Evolutionary conservation across 2,113 vertebrate species (phyloP), one percentile per base, ranked within the genome.

Genomic region (Elanus axillaris): DNA sequence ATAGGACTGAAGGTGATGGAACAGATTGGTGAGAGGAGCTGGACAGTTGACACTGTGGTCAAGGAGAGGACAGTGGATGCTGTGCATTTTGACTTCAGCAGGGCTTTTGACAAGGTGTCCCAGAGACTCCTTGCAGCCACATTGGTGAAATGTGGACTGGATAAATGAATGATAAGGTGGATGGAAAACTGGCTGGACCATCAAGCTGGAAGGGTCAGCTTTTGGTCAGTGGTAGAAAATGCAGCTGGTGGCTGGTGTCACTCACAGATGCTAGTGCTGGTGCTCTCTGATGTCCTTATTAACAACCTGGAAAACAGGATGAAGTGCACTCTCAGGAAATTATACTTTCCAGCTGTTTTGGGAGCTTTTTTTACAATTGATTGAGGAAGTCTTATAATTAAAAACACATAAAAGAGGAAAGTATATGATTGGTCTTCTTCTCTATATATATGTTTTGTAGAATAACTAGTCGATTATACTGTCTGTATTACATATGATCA

Each of bases 101-200:
- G 12, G 32, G 15, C 26, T 86, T 74, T n/a, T 62, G 32, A n/a
- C 31, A 75, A 21, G 62, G 15, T 7, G 29, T 32, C 47, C 68
- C 31, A 64, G 31, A 64, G 63, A 11, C 6, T 45, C 13, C 36
- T 25, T 64, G n/a, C 29, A 81, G 64, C 27, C 48, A 27, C 8
- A 0, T 0, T 55, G 71, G 29, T 32, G n/a, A 72, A 40, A 55
- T 7, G 4, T 0, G 3, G 62, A 10, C 32, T 26, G 56, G 47
- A 18, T 6, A 23, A 77, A 26, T 2, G 32, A 32, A 26, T 38
- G 9, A 22, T 16, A 53, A 38, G 2, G 6, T 13, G 21, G 25
- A 47, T 20, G 55, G 47, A 29, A 69, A 58, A 42, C 0, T 34
- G 34, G 3, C 31, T 36, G 67, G 26, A 25, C 10, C n/a, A 45